Evolutionary conservation across 2,113 vertebrate genomes (phyloP).

Genomic region (Microcebus griseorufus): DNA sequence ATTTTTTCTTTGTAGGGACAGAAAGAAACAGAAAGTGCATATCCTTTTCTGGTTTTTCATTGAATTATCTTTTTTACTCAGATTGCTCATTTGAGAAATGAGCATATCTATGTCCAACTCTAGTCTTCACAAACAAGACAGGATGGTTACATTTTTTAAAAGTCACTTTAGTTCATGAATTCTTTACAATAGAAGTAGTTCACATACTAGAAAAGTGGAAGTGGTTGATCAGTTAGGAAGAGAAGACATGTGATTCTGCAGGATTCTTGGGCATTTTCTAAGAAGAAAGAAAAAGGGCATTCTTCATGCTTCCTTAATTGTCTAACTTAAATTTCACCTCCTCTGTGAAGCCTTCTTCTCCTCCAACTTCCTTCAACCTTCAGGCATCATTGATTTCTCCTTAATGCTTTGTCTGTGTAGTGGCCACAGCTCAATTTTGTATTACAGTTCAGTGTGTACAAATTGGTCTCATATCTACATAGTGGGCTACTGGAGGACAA

Average conservation of each 20-base stretch:
- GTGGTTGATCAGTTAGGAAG: neutral
- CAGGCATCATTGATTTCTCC: neutral
- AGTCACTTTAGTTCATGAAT: neutral
- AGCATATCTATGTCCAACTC: conserved; percentile 8
- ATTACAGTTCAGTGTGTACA: neutral
- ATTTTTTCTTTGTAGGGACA: neutral
- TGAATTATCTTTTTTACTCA: neutral
- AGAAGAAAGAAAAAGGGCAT: neutral
- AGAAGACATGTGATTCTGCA: neutral
- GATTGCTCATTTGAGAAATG: neutral
- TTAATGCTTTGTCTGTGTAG: neutral
- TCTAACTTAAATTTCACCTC: neutral
- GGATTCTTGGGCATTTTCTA: neutral
- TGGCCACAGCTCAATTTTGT: neutral
- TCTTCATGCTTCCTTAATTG: neutral
- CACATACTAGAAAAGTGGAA: neutral
- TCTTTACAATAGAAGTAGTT: conserved; percentile 21
- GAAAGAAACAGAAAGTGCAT: conserved; percentile 20
- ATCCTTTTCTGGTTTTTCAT: neutral
- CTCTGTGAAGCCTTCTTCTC: neutral
- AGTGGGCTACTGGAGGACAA: neutral
- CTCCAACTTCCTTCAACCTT: neutral
- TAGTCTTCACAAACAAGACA: neutral
- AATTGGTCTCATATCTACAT: neutral
- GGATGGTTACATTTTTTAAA: neutral